phyloP scores from a whole-genome alignment of 2,797 vertebrate species.

The Eurystomus glaucurus region DNA sequence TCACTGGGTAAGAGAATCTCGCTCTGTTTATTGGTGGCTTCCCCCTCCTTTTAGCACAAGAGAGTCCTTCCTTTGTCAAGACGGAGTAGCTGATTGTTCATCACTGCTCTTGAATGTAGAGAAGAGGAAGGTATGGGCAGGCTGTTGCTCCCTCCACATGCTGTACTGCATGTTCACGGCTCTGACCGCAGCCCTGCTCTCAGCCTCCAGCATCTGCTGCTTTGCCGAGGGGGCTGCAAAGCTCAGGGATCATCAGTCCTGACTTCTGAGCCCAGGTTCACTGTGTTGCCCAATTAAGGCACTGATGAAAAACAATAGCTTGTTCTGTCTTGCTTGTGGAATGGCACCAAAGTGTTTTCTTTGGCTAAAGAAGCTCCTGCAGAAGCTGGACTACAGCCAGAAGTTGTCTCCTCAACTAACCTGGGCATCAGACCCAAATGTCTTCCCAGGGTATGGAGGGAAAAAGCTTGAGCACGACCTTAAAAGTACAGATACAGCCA shows the following conservation, averaged over 20 bases:
- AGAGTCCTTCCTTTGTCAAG: not conserved
- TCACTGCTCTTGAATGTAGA: not conserved
- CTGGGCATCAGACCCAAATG: not conserved
- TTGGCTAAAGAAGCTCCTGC: not conserved
- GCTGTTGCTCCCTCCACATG: not conserved
- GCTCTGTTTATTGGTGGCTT: rapidly evolving
- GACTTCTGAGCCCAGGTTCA: not conserved
- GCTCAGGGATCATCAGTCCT: not conserved
- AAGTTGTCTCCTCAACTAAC: not conserved
- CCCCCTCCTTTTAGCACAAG: not conserved
- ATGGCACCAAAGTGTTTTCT: not conserved
- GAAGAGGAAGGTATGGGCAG: not conserved
- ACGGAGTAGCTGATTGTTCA: not conserved
- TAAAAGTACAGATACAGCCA: not conserved
- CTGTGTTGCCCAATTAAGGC: not conserved
- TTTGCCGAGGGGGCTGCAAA: not conserved
- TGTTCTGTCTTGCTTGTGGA: not conserved
- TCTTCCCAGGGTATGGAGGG: not conserved
- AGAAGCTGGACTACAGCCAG: not conserved
- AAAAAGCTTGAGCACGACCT: not conserved
- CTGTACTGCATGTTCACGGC: not conserved
- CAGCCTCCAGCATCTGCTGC: not conserved
- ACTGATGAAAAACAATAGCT: rapidly evolving
- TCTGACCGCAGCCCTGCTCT: not conserved
- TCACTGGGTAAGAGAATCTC: not conserved